Conservation (phyloP, 2,113 vertebrate genomes). For the Ranitomeya variabilis region DNA sequence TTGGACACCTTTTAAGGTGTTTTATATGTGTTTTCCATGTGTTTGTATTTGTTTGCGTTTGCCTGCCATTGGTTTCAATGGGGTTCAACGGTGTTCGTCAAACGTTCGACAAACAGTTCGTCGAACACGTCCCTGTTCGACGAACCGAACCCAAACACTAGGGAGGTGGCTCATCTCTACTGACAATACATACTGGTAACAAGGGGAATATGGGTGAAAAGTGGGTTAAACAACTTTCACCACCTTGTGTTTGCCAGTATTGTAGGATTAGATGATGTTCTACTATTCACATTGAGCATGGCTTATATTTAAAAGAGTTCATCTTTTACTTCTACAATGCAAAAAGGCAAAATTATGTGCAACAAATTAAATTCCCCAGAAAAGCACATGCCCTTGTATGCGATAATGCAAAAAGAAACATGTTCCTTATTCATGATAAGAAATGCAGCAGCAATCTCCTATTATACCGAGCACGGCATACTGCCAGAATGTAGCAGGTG, state of each 20-base stretch:
- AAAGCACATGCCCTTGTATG: background rate
- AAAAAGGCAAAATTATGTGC: background rate
- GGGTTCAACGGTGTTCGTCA: too few relatives aligned
- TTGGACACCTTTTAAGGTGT: too few relatives aligned
- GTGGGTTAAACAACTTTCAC: background rate
- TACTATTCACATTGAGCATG: background rate
- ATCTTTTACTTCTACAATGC: background rate
- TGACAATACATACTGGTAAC: background rate
- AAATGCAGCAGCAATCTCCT: background rate
- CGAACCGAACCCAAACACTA: too few relatives aligned
- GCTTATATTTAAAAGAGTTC: background rate
- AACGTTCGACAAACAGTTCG: too few relatives aligned
- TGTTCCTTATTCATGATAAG: background rate
- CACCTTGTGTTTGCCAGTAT: background rate
- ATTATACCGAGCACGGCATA: background rate
- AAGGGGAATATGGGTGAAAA: background rate
- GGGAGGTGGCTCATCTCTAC: too few relatives aligned
- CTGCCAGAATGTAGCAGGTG: background rate
- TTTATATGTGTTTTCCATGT: too few relatives aligned
- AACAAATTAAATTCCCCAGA: background rate
- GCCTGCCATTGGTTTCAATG: too few relatives aligned
- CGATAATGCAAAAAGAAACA: background rate
- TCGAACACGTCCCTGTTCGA: too few relatives aligned
- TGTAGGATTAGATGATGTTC: background rate
- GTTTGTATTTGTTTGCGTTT: too few relatives aligned